Conservation (phyloP, 2,888 invertebrate species). For the Orchesellides sinensis region DNA sequence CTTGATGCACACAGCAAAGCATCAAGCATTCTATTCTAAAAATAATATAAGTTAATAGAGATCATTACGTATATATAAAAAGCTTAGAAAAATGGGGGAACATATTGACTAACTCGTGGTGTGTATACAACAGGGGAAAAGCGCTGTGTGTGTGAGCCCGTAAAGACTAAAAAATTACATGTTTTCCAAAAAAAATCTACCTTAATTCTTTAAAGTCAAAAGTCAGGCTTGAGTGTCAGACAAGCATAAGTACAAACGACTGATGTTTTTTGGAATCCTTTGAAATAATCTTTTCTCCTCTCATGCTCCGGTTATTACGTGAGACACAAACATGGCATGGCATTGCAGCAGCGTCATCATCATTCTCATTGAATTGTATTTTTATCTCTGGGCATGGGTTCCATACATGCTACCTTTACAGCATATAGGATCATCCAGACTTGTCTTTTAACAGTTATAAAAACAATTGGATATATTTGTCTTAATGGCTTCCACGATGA, state of each 20-base stretch:
- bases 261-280: slow-evolving; percentile 41
- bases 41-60: slow-evolving; percentile 54
- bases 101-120: neutral
- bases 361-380: neutral
- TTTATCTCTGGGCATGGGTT: neutral
- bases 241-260: slow-evolving; percentile 46
- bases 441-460: neutral
- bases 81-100: neutral
- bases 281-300: neutral
- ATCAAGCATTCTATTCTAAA: slow-evolving; percentile 63
- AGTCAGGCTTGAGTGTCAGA: slow-evolving; percentile 61
- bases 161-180: slow-evolving; percentile 64
- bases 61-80: neutral
- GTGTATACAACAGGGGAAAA: neutral
- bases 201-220: slow-evolving; percentile 61
- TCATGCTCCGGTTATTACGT: neutral
- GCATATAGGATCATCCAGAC: neutral
- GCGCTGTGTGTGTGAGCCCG: slow-evolving; percentile 36
- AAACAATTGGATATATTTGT: slow-evolving; percentile 55
- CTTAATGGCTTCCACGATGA: slow-evolving; percentile 63
- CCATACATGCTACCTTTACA: neutral
- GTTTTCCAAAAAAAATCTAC: slow-evolving; percentile 55
- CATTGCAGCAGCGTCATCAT: neutral
- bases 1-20: slow-evolving; percentile 50
- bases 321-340: neutral